Conservation (phyloP, 2,888 invertebrate species). For the Iselma pallidipennis region DNA sequence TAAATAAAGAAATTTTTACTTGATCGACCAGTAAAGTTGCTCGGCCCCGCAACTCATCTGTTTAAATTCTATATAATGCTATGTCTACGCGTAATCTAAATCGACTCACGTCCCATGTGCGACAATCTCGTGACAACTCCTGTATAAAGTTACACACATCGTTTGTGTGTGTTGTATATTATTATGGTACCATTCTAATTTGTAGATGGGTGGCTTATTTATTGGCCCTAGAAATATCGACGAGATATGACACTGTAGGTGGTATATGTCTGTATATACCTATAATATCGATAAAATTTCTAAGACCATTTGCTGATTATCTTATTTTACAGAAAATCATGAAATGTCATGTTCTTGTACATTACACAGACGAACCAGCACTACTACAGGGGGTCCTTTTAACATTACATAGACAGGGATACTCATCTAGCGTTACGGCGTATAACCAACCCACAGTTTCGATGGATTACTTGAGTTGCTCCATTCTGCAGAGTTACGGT, state of each 20-base stretch:
- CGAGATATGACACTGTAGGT: not conserved
- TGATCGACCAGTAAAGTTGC: not conserved
- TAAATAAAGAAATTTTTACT: not conserved
- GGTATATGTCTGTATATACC: too few species aligned
- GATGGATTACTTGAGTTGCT: too few species aligned
- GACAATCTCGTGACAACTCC: conserved; percentile 1
- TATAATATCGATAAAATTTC: too few species aligned
- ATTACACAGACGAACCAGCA: too few species aligned
- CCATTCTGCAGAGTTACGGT: too few species aligned
- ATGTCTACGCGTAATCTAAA: not conserved
- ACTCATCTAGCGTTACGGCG: too few species aligned
- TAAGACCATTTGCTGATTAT: too few species aligned
- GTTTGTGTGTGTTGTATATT: not conserved
- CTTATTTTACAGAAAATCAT: too few species aligned
- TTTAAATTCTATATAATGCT: not conserved
- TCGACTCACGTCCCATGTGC: not conserved
- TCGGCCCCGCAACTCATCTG: not conserved
- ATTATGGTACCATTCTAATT: not conserved
- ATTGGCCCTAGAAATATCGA: not conserved
- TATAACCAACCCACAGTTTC: too few species aligned
- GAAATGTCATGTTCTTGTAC: too few species aligned
- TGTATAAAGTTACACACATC: not conserved
- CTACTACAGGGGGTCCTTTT: too few species aligned
- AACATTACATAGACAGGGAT: too few species aligned
- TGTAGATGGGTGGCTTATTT: not conserved